Percentiles rank a stretch among this genome's conserved stretches.
Evolutionary conservation across 2,113 vertebrate genomes (phyloP).

Genomic region (Crypturellus undulatus): DNA sequence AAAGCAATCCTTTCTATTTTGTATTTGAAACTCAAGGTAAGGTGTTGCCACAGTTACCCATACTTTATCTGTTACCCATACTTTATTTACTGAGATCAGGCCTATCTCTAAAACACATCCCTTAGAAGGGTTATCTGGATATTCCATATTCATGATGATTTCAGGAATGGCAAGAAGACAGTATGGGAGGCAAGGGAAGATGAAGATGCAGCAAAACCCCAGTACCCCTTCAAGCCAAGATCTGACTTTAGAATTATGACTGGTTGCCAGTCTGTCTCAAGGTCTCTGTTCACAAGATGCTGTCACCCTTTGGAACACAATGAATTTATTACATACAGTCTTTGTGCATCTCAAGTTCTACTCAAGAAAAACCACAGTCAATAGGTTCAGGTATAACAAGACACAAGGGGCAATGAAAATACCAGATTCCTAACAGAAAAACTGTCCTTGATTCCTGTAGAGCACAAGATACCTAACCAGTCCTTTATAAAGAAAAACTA

Average conservation of each 20-base stretch:
- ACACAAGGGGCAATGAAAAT: not conserved
- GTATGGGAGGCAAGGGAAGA: not conserved
- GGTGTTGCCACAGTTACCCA: not conserved
- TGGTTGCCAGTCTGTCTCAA: not conserved
- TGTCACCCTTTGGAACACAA: not conserved
- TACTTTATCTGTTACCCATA: not conserved
- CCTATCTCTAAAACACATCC: not conserved
- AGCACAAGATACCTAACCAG: not conserved
- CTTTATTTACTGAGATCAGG: not conserved
- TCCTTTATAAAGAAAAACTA: not conserved
- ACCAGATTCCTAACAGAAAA: not conserved
- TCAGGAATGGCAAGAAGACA: not conserved
- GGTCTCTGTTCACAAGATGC: not conserved
- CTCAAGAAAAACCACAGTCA: not conserved
- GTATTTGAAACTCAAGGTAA: not conserved
- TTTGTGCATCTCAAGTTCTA: not conserved
- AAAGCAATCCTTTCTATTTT: not conserved
- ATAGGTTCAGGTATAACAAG: not conserved
- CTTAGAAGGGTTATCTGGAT: not conserved
- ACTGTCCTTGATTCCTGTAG: not conserved
- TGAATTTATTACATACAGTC: not conserved
- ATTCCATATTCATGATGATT: rapidly evolving
- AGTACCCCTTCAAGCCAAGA: not conserved
- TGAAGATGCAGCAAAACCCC: not conserved
- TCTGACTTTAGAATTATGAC: not conserved